Conservation (phyloP, 2,888 invertebrate species). For the Lathronympha strigana region DNA sequence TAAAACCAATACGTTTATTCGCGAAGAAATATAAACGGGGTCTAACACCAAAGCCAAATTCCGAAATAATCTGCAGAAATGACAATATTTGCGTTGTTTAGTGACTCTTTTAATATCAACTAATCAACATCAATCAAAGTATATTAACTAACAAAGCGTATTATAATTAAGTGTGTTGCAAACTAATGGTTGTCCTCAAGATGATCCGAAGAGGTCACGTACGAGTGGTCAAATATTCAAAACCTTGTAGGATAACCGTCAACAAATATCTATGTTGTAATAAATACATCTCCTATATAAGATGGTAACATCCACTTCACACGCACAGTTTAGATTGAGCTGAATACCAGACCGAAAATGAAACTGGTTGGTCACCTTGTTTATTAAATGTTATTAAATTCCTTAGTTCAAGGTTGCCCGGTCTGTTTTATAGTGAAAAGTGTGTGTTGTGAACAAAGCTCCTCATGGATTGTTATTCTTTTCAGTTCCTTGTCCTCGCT, state of each 20-base stretch:
- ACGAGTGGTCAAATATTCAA: conserved; percentile 68
- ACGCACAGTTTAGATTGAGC: conserved; percentile 63
- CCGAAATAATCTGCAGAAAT: too few relatives aligned
- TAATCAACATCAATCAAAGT: conserved; percentile 59
- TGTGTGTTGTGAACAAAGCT: conserved; percentile 8
- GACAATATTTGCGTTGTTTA: too few relatives aligned
- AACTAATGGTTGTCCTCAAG: conserved; percentile 68
- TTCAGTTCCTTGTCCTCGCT: conserved; percentile 74
- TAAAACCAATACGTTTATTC: too few relatives aligned
- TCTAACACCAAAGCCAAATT: too few relatives aligned
- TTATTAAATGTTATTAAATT: neutral
- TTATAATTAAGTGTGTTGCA: conserved; percentile 64
- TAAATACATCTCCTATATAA: conserved; percentile 71
- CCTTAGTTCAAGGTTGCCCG: neutral
- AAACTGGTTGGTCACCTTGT: conserved; percentile 61
- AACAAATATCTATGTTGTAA: conserved; percentile 69
- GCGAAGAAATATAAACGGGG: too few relatives aligned
- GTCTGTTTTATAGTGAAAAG: neutral
- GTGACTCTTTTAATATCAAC: conserved; percentile 23
- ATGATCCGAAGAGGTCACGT: conserved; percentile 62
- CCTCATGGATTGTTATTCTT: conserved; percentile 46
- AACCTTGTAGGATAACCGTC: conserved; percentile 67
- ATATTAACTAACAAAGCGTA: conserved; percentile 51
- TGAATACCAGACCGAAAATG: conserved; percentile 59
- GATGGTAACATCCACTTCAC: conserved; percentile 61